Conservation (phyloP, 1,140 invertebrate species). For the Acyrthosiphon pisum region DNA sequence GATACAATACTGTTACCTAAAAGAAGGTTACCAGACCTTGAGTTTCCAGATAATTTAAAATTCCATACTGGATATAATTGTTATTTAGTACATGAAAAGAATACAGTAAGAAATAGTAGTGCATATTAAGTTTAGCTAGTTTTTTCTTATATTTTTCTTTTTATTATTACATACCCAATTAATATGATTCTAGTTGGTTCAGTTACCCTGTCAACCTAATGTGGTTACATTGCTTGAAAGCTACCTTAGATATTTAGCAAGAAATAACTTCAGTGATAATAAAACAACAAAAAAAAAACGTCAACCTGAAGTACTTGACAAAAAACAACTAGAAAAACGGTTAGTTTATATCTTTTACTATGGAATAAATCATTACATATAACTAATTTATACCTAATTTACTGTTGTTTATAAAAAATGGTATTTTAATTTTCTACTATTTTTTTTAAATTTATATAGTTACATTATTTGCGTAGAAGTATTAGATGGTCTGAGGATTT, state of each 20-base stretch:
- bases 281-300: conserved; percentile 17
- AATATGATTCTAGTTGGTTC: conserved; percentile 26
- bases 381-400: background rate
- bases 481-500: conserved; percentile 46
- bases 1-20: conserved; percentile 44
- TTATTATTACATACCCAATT: background rate
- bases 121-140: background rate
- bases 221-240: conserved; percentile 48
- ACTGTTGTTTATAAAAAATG: background rate
- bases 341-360: background rate
- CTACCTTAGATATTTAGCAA: conserved; percentile 38
- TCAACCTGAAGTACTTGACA: conserved; percentile 25
- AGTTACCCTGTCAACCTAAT: conserved; percentile 52
- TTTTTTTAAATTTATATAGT: background rate
- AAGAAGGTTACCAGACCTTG: conserved; percentile 34
- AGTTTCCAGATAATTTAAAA: conserved; percentile 41
- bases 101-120: background rate
- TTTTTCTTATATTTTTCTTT: background rate
- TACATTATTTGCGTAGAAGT: conserved; percentile 44
- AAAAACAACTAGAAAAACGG: conserved; percentile 44
- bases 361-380: background rate
- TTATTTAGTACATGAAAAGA: conserved; percentile 37
- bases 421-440: background rate
- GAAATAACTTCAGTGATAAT: conserved; percentile 5
- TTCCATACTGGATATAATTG: conserved; percentile 43